Conservation (phyloP, 2,113 vertebrate genomes). For the Paratilapia polleni region DNA sequence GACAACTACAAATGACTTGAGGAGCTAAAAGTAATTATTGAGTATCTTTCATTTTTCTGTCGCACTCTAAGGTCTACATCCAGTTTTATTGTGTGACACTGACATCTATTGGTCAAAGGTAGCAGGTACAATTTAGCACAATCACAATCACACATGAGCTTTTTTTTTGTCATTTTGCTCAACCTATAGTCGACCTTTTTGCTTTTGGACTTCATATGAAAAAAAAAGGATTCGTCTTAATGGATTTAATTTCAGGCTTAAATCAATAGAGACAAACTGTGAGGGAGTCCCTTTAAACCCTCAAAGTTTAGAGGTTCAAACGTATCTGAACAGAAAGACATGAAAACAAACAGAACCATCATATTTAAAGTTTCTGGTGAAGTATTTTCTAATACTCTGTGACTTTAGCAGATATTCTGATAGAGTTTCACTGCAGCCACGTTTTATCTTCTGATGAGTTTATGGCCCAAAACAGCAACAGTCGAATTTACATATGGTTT, state of each 20-base stretch:
- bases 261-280: neutral
- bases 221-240: too few relatives aligned
- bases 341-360: neutral
- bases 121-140: neutral
- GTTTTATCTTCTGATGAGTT: neutral
- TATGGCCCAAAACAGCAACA: neutral
- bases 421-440: neutral
- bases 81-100: neutral
- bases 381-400: neutral
- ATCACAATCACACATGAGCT: too few relatives aligned
- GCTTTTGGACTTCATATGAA: too few relatives aligned
- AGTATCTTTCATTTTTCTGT: neutral
- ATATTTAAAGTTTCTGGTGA: rapidly evolving
- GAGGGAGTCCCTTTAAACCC: neutral
- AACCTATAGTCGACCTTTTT: too few relatives aligned
- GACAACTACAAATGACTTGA: neutral
- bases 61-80: neutral
- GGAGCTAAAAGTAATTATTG: neutral
- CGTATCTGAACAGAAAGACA: rapidly evolving
- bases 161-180: too few relatives aligned
- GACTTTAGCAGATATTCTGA: neutral
- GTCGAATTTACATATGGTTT: neutral
- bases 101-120: slow-evolving; percentile 17
- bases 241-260: neutral
- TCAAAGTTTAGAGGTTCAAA: neutral